These are phyloP conservation scores for Atractosteus spatula DNA, from an alignment of 2,113 vertebrate species.

Conservation along the genomic window DNA sequence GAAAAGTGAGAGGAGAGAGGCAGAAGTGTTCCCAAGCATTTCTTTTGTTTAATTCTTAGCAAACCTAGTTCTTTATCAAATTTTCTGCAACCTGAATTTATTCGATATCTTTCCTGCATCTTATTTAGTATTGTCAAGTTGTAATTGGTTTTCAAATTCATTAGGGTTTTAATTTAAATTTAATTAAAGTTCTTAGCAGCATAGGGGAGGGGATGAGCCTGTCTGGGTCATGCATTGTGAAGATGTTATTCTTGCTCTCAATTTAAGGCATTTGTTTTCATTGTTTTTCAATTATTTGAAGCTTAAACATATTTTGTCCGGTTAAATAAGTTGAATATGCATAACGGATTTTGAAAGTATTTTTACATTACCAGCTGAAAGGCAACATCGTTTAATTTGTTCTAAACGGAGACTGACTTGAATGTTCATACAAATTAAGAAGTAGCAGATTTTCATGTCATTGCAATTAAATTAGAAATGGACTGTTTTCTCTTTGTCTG, in stretches of 20 bases:
- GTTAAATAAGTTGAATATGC: conserved; percentile 2
- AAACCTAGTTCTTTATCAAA: conserved; percentile 39
- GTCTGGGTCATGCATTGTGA: conserved; percentile 13
- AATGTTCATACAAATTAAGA: too few relatives aligned
- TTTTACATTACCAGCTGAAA: conserved; percentile 17
- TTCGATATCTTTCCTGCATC: conserved; percentile 38
- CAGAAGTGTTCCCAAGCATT: conserved; percentile 6
- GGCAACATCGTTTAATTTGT: conserved; percentile 17
- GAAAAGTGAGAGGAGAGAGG: too few relatives aligned
- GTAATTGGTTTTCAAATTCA: conserved; percentile 63
- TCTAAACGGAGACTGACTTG: conserved; percentile 23
- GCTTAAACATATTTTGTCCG: conserved; percentile 6
- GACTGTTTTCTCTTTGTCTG: not conserved
- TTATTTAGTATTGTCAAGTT: conserved; percentile 55
- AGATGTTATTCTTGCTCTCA: conserved; percentile 8
- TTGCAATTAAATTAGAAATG: not conserved
- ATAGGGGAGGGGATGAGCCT: conserved; percentile 9
- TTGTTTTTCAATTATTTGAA: conserved; percentile 9
- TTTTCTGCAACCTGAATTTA: conserved; percentile 38
- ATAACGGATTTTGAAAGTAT: conserved; percentile 10
- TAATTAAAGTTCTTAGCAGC: conserved; percentile 20
- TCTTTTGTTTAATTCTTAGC: conserved; percentile 30
- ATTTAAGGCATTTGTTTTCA: not conserved
- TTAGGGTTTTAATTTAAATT: conserved; percentile 52
- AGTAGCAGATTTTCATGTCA: too few relatives aligned